Base-by-base conservation (phyloP, 2,888 invertebrate genomes). In the Leptinotarsa peninsularis region DNA sequence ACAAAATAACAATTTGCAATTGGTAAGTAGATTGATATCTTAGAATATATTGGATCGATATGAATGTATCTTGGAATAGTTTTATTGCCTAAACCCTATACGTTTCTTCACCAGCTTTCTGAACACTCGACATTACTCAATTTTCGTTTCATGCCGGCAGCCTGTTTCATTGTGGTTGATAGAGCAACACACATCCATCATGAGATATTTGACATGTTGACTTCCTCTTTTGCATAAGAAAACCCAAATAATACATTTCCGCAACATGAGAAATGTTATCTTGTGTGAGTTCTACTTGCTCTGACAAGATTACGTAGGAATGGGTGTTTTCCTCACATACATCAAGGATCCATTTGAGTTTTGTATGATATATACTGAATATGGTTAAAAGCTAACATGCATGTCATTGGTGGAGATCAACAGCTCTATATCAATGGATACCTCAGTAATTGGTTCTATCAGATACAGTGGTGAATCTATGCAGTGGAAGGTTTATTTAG, bases 191-290 rank as follows among this genome's bases (percentile, higher is more conserved):
- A n/a, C 74, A 76, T 76, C 73, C 72, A 76, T 76, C 76, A 76
- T 54, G 33, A 49, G 33, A 70, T 73, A 69, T 73, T 72, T 76
- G 76, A 76, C 76, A 76, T 73, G 76, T 72, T 70, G 74, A 75
- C 76, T 76, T 66, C 58, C 68, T 67, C 66, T 76, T 73, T 73
- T 76, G 70, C 76, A 76, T 76, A 69, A 27, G 69, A 75, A 72
- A 76, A 73, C 72, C 70, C 52, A 58, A 73, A 73, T 73, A 73
- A 75, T 75, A 75, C 67, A 71, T 71, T 67, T 75, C 74, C 60
- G 50, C 54, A 56, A 75, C 70, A 71, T 52, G 74, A 75, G 60
- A 71, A 67, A 75, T 71, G 74, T 52, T 71, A 67, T 58, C 71
- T 75, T 71, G 14, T 49, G 70, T 66, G 58, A 52, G 27, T 67